A percentile compares a stretch with the other conserved stretches of the same genome.
Conservation (phyloP, 2,888 invertebrate species). For the Caenorhabditis sp. region DNA sequence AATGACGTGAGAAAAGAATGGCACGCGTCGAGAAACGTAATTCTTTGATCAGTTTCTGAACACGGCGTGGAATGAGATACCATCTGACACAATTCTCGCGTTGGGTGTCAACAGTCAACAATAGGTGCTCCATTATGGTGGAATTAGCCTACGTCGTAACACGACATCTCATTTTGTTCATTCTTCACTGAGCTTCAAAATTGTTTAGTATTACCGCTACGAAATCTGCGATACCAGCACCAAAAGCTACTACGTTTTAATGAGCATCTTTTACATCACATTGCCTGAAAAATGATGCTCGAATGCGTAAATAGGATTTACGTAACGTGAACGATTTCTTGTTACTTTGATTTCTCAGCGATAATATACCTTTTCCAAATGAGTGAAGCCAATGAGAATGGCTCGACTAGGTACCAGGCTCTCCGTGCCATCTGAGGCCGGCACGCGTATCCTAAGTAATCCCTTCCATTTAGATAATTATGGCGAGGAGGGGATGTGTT, state of each 20-base stretch:
- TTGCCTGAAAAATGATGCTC: conserved; percentile 17
- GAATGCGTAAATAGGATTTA: conserved; percentile 25
- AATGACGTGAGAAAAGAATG: conserved; percentile 37
- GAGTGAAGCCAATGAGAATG: not conserved
- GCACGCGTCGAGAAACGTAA: not conserved
- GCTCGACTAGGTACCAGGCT: too few species aligned
- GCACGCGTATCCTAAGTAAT: conserved; percentile 22
- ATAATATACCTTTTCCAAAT: conserved; percentile 15
- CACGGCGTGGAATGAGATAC: too few species aligned
- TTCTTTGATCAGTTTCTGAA: not conserved
- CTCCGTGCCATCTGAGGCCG: not conserved
- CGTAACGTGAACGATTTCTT: conserved; percentile 35
- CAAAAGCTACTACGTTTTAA: conserved; percentile 26
- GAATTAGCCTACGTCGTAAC: not conserved
- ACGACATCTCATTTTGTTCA: not conserved
- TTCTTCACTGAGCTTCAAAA: conserved; percentile 1
- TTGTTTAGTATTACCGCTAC: not conserved
- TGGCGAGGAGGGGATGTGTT: conserved; percentile 17
- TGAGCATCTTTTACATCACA: conserved; percentile 28
- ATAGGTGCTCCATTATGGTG: not conserved
- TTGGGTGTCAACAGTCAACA: conserved; percentile 8
- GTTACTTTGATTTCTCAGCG: not conserved
- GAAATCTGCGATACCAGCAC: not conserved
- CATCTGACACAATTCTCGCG: not conserved
- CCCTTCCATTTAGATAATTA: conserved; percentile 42